Evolutionary conservation across 2,113 vertebrate genomes (phyloP).

Genomic region (Anarhynchus alexandrinus): DNA sequence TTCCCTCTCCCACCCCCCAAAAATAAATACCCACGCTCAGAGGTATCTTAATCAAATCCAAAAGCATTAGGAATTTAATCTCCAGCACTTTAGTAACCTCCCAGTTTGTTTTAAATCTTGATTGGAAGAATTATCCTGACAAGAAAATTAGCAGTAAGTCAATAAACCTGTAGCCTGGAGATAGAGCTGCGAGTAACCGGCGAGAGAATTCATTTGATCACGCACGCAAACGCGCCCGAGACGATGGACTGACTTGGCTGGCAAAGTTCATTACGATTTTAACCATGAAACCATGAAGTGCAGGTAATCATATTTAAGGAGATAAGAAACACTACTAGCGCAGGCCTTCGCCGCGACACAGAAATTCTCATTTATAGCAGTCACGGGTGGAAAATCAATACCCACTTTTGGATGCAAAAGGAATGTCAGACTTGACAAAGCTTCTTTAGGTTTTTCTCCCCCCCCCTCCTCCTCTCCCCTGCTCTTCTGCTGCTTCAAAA

Average conservation of each 20-base stretch:
- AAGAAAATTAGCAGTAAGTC: conserved; percentile 76
- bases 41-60: conserved; percentile 60
- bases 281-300: conserved; percentile 51
- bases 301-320: conserved; percentile 73
- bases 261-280: conserved; percentile 64
- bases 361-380: conserved; percentile 74
- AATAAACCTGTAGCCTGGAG: conserved; percentile 67
- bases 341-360: conserved; percentile 39
- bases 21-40: neutral
- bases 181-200: conserved; percentile 41
- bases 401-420: conserved; percentile 53
- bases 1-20: neutral
- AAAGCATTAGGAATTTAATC: conserved; percentile 50
- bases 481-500: neutral
- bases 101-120: conserved; percentile 75
- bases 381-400: conserved; percentile 75
- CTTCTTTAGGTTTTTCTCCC: neutral
- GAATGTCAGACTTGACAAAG: conserved; percentile 51
- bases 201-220: conserved; percentile 1
- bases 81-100: conserved; percentile 58
- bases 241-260: neutral
- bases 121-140: conserved; percentile 75
- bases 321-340: conserved; percentile 62
- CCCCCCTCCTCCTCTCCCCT: too few relatives aligned
- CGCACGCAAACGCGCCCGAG: neutral